Evolutionary conservation across 1,140 invertebrate genomes (phyloP), one percentile per base, ranked within the genome.

Genomic region (Temnothorax longispinosus): DNA sequence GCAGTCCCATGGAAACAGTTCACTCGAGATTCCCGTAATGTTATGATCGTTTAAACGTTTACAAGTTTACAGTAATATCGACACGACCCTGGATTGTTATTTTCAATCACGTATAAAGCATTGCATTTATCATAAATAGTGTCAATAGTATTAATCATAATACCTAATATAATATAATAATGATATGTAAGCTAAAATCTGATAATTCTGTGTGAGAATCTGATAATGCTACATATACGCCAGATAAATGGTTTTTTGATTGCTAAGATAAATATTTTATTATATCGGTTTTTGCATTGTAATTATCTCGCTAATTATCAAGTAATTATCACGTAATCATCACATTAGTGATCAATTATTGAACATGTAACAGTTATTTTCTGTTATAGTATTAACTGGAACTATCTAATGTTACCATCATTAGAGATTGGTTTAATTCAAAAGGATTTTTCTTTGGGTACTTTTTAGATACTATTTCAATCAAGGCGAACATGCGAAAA

Each of bases 311-410:
- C 2, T 41, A 27, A 41, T 76, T 58, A 58, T 69, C 13, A 38
- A 18, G 0, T 72, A 52, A 76, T 60, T 47, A 44, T 76, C n/a
- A 41, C 27, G 4, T 76, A 54, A 74, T 52, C 35, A 35, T 72
- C 13, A 50, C 65, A 35, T 69, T 21, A 21, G 41, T 47, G 3
- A 76, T 44, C 4, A 32, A 60, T 60, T 38, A 32, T 60, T 18
- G 2, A 27, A 21, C 21, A 21, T 13, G 27, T 7, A 15, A 35
- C 18, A 35, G 3, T 52, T 54, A 56, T 6, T 74, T 76, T 60
- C n/a, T n/a, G 11, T 54, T 11, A 1, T 75, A 6, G 7, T 41
- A 76, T 76, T 60, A 56, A 3, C 11, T 27, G 21, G 11, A 21
- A 41, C 10, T 3, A 5, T 44, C n/a, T 58, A 52, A 72, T 32